Evolutionary conservation across 1,140 invertebrate genomes (phyloP).

Genomic region (Drosophila lacertosa): DNA sequence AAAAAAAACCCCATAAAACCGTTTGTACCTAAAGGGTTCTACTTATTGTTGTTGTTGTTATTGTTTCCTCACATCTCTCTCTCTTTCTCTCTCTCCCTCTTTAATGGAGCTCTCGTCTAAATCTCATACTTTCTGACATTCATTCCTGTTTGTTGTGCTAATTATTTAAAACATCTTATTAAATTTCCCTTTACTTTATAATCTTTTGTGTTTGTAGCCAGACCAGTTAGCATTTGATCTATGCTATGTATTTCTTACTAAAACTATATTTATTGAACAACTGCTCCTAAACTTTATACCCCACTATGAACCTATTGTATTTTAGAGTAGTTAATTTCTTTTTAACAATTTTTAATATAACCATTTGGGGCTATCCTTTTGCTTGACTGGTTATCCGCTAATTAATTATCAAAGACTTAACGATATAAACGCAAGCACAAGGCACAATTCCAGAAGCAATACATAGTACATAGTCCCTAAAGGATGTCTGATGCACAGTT

Average conservation of each 20-base stretch:
- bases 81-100: not conserved
- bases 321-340: constrained; percentile 9
- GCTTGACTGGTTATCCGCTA: not conserved
- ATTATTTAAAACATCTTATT: constrained; percentile 15
- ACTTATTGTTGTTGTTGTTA: not conserved
- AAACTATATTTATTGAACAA: not conserved
- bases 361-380: no score
- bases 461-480: constrained; percentile 33
- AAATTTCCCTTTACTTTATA: constrained; percentile 1
- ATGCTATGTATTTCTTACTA: constrained; percentile 27
- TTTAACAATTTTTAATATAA: no score
- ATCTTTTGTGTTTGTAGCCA: constrained; percentile 43
- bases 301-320: constrained; percentile 3
- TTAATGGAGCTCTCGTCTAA: not conserved
- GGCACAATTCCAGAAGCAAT: constrained; percentile 53
- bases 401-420: constrained; percentile 1
- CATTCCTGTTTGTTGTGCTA: constrained; percentile 22
- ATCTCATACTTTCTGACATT: constrained; percentile 10
- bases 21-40: not conserved
- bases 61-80: constrained; percentile 2
- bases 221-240: constrained; percentile 75
- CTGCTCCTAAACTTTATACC: constrained; percentile 8
- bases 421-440: constrained; percentile 53
- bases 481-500: constrained; percentile 27
- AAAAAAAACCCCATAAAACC: constrained; percentile 18